These are phyloP conservation scores for Jaculus jaculus DNA, from an alignment of 2,113 vertebrate genomes.

Conservation along the genomic window DNA sequence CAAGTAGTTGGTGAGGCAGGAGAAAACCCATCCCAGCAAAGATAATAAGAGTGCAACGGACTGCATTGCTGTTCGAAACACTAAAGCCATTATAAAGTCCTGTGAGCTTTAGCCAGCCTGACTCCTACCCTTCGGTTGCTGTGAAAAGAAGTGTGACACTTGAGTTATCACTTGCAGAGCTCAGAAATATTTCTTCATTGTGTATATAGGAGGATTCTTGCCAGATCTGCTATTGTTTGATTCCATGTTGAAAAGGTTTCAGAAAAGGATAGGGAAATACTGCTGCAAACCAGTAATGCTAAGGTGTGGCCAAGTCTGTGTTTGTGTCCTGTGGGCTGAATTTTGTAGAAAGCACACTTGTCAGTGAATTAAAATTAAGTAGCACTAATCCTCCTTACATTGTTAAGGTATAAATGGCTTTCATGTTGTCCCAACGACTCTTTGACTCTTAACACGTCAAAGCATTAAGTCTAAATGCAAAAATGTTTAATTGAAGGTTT, in stretches of 20 bases:
- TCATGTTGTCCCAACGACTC: background rate
- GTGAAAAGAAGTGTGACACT: constrained; percentile 33
- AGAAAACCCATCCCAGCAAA: constrained; percentile 91
- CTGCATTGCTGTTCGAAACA: constrained; percentile 77
- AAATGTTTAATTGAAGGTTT: constrained; percentile 27
- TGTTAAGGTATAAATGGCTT: constrained; percentile 27
- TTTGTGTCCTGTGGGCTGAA: constrained; percentile 25
- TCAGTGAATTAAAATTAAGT: background rate
- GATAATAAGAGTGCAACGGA: constrained; percentile 85
- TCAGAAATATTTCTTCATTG: constrained; percentile 55
- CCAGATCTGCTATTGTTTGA: constrained; percentile 53
- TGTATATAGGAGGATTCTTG: constrained; percentile 62
- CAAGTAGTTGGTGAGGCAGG: constrained; percentile 91
- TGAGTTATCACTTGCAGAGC: constrained; percentile 46
- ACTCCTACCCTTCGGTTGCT: background rate
- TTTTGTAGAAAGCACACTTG: constrained; percentile 24
- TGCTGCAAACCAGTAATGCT: constrained; percentile 50
- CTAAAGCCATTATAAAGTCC: constrained; percentile 40
- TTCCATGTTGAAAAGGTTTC: constrained; percentile 47
- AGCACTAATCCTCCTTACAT: background rate
- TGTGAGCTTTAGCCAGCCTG: background rate
- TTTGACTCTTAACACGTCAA: constrained; percentile 15
- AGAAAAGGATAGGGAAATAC: constrained; percentile 42
- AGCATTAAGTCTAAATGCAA: constrained; percentile 33
- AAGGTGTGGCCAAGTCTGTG: constrained; percentile 51